These are phyloP conservation scores for Spilarctia lutea DNA, from an alignment of 2,888 invertebrate species.

Conservation along the genomic window DNA sequence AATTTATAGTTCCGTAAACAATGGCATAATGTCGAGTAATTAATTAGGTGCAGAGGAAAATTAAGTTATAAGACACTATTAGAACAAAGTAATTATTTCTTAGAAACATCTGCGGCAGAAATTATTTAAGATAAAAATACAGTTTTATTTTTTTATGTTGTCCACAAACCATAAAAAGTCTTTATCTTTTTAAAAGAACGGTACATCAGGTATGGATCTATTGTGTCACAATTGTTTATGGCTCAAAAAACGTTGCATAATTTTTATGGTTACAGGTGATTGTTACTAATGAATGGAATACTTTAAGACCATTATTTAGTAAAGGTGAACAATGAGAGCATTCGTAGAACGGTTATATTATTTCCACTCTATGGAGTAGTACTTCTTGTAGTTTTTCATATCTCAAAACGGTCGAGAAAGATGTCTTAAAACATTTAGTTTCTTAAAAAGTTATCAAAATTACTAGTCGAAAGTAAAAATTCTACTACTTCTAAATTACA, in stretches of 20 bases:
- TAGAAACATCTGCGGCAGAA: conserved; percentile 34
- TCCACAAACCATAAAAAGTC: conserved; percentile 34
- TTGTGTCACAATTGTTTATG: conserved; percentile 74
- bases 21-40: conserved; percentile 45
- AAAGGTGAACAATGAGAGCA: conserved; percentile 46
- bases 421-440: not conserved
- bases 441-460: not conserved
- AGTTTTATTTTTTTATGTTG: conserved; percentile 12
- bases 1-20: conserved; percentile 53
- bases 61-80: conserved; percentile 39
- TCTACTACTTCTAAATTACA: not conserved
- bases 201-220: conserved; percentile 69
- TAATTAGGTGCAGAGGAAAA: conserved; percentile 46
- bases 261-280: conserved; percentile 67
- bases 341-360: conserved; percentile 47
- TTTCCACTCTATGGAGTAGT: conserved; percentile 1
- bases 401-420: not conserved
- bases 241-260: conserved; percentile 70
- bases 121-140: not conserved
- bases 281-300: conserved; percentile 61
- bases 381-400: not conserved
- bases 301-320: conserved; percentile 49
- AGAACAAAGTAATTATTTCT: conserved; percentile 33
- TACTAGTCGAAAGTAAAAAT: not conserved
- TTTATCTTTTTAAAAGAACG: conserved; percentile 28